These are phyloP conservation scores for Tapirus terrestris DNA, from an alignment of 2,113 vertebrate species.

Conservation along the genomic window DNA sequence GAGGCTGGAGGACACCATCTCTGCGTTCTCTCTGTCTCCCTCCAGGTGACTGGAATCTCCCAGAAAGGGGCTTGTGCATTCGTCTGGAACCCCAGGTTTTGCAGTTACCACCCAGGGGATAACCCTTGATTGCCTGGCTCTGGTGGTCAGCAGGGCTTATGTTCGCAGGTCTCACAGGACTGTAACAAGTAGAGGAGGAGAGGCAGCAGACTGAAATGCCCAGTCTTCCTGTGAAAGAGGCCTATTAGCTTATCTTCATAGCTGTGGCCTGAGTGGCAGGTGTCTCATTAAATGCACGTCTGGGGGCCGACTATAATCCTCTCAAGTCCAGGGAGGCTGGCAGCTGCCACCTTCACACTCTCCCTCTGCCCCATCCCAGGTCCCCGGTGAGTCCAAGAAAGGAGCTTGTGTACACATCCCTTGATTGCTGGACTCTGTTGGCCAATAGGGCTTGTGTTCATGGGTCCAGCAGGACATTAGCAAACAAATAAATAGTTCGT, in stretches of 20 bases:
- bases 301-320: neutral
- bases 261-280: neutral
- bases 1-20: neutral
- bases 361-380: neutral
- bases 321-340: neutral
- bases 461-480: neutral
- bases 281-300: neutral
- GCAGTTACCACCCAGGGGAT: neutral
- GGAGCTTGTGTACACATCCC: neutral
- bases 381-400: neutral
- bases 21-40: neutral
- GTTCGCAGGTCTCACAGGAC: neutral
- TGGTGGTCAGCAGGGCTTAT: neutral
- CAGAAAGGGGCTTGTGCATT: neutral
- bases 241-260: neutral
- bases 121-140: neutral
- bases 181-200: neutral
- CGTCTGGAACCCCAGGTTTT: neutral
- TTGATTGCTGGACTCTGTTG: neutral
- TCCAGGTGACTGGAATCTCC: neutral
- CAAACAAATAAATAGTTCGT: neutral
- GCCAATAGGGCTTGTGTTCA: neutral
- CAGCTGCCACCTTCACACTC: neutral
- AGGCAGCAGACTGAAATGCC: neutral
- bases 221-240: neutral